Evolutionary conservation across 1,140 invertebrate species (phyloP).

Genomic region (Lepidurus packardi): DNA sequence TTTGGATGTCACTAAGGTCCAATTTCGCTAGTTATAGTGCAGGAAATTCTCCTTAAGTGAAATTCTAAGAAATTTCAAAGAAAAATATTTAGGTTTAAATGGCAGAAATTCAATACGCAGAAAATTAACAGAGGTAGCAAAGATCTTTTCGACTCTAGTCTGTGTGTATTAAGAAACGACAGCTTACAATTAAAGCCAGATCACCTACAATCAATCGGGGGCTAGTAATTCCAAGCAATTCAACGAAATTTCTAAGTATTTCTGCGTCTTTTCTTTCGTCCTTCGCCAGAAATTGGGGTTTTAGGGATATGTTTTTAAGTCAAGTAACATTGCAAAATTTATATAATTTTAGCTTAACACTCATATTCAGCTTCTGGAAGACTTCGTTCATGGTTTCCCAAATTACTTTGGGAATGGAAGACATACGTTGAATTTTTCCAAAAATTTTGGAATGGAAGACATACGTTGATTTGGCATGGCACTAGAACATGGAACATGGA

Average conservation of each 20-base stretch:
- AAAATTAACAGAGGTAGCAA: background rate
- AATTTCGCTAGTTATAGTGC: too few relatives aligned
- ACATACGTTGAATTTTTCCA: constrained; percentile 14
- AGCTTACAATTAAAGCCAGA: constrained; percentile 7
- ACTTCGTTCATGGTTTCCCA: background rate
- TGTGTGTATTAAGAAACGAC: background rate
- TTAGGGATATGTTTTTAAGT: too few relatives aligned
- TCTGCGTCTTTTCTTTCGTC: background rate
- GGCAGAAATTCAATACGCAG: too few relatives aligned
- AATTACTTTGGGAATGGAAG: background rate
- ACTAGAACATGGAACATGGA: background rate
- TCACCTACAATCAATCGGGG: background rate
- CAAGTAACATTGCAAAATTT: too few relatives aligned
- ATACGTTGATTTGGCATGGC: constrained; percentile 11
- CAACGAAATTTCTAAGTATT: background rate
- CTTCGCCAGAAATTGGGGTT: too few relatives aligned
- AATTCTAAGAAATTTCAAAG: too few relatives aligned
- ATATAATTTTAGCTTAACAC: background rate
- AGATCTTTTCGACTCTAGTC: background rate
- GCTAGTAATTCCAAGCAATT: background rate
- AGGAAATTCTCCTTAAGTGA: too few relatives aligned
- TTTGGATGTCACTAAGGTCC: too few relatives aligned
- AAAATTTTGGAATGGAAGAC: constrained; percentile 8
- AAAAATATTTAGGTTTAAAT: too few relatives aligned
- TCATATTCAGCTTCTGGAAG: constrained; percentile 5